Base-by-base conservation (phyloP, 2,113 vertebrate genomes). In the Brachypodius melanocephalos region DNA sequence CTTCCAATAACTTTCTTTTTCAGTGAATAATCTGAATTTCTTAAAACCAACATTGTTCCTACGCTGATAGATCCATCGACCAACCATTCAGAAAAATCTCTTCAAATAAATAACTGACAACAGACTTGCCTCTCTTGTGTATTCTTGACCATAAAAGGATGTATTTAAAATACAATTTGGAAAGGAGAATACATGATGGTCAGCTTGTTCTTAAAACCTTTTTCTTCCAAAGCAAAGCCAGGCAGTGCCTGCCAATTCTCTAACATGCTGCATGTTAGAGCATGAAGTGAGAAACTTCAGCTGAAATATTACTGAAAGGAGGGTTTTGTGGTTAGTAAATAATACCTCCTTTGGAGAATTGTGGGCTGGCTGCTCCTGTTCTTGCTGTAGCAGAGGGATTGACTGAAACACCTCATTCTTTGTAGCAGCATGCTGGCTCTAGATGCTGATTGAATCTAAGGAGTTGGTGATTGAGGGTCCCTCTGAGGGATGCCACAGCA, bases 371-470 rank as follows among this genome's bases (percentile, higher is more conserved):
- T 57, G 69, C 66, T 95, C 14, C 26, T 68, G 59, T 68, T 85
- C 57, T 66, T 89, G 51, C 62, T 88, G 32, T 34, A 78, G 73
- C 42, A 43, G 54, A 87, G 68, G 65, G 66, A 87, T 2, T 65
- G 69, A 52, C 36, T 92, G 84, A 91, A 95, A 96, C 59, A 85
- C 89, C 63, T 95, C 81, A 61, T 88, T 94, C 87, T 95, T 69
- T 89, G 78, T 76, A 91, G 89, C 74, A 79, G 20, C 45, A 17
- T 43, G 42, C 51, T 91, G 87, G 91, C 89, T 88, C n/a, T 68
- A 26, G 75, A 67, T 91, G 75, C 57, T 71, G 75, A 77, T 40
- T 0, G 58, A 88, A 74, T 84, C 68, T 80, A 91, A 84, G 68
- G 74, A 67, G 46, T 19, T 69, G 83, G 82, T 94, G 95, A 92